A percentile compares a stretch with the other conserved stretches of the same genome.
Conservation (phyloP, 2,113 vertebrate species). For the Hypanus sabinus region DNA sequence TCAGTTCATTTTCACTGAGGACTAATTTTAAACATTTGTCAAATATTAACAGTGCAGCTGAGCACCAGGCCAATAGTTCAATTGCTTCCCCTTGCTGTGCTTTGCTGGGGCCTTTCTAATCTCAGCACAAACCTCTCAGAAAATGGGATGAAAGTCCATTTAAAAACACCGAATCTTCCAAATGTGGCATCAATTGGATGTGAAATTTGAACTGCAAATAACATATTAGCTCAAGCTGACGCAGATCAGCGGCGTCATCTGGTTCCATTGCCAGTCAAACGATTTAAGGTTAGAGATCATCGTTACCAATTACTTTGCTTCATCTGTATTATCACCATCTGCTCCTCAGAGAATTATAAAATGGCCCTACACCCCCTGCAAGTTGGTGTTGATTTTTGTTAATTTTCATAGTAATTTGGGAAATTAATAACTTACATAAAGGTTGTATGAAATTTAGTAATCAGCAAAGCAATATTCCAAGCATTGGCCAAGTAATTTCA, state of each 20-base stretch:
- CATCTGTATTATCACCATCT: not conserved
- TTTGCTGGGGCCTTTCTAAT: not conserved
- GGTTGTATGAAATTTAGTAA: not conserved
- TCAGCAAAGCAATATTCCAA: not conserved
- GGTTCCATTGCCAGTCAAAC: not conserved
- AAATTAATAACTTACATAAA: not conserved
- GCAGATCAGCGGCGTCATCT: not conserved
- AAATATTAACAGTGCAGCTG: conserved; percentile 5
- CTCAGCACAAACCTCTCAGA: not conserved
- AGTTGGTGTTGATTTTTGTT: not conserved
- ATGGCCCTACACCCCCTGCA: not conserved
- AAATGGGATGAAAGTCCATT: not conserved
- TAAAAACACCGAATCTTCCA: not conserved
- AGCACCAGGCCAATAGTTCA: not conserved
- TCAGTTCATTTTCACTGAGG: not conserved
- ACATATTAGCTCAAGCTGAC: conserved; percentile 16
- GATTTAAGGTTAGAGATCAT: not conserved
- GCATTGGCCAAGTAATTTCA: not conserved
- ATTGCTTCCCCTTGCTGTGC: not conserved
- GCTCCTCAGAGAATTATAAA: not conserved
- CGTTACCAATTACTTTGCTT: not conserved
- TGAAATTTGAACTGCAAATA: conserved; percentile 33
- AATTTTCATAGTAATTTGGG: not conserved
- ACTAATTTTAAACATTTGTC: conserved; percentile 12
- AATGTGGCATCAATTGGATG: not conserved